These are phyloP conservation scores for Poicephalus meyeri DNA, from an alignment of 2,113 vertebrate genomes.

Conservation along the genomic window DNA sequence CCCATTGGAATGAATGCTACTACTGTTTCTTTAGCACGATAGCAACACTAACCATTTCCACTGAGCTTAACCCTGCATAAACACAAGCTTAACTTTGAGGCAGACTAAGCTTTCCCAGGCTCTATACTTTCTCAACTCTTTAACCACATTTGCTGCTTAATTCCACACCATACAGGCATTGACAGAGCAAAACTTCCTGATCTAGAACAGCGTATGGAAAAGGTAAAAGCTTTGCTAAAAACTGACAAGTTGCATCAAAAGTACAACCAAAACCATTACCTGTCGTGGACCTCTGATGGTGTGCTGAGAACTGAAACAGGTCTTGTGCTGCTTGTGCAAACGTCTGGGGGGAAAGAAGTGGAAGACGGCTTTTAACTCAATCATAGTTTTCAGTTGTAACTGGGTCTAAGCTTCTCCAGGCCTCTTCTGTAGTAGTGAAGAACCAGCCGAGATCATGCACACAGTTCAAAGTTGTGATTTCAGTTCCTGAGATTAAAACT, in stretches of 20 bases:
- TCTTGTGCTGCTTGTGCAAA: neutral
- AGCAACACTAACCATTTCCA: neutral
- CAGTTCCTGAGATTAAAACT: neutral
- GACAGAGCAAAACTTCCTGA: neutral
- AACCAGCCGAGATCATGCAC: neutral
- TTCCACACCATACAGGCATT: neutral
- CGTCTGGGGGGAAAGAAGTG: neutral
- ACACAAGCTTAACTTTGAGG: neutral
- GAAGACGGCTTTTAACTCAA: constrained; percentile 16
- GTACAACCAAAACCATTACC: neutral
- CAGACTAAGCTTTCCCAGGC: neutral
- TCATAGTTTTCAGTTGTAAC: neutral
- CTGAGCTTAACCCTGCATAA: neutral
- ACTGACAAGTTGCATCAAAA: neutral
- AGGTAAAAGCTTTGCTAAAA: neutral
- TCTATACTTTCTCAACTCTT: neutral
- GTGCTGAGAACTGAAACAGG: neutral
- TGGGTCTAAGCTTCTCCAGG: neutral
- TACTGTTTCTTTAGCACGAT: neutral
- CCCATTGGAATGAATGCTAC: neutral
- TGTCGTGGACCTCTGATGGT: neutral
- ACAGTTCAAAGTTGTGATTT: neutral
- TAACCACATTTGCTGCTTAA: neutral
- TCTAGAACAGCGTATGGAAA: neutral
- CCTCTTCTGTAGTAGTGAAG: neutral